Evolutionary conservation across 2,888 invertebrate species (phyloP), one percentile per base, ranked within the genome.

Genomic region (Lithophane semibrunnea): DNA sequence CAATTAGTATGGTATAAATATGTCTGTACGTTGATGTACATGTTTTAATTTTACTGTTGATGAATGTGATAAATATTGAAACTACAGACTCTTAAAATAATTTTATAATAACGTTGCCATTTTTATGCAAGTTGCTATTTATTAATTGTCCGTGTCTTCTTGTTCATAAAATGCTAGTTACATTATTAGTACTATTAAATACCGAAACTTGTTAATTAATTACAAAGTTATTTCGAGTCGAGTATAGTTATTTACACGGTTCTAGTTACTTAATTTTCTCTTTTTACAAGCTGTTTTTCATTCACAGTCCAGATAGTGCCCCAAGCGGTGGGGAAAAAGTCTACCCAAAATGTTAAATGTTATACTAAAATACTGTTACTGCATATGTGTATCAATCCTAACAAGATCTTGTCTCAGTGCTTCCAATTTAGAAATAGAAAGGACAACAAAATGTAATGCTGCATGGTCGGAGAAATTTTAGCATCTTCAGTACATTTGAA

Each of bases 351-450:
- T 9, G 21, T 54, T 21, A 52, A 54, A 18, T 52, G 7, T 18
- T 52, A 52, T 52, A 52, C 18, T 52, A 4, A 21, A 18, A 52
- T 52, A 52, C 12, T 56, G n/a, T n/a, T n/a, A 58, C 18, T 66
- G 7, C 9, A 9, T 37, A 52, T 69, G 44, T 81, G 70, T 63
- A 64, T 12, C 18, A 71, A n/a, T 47, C 63, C 29, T 80, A 63
- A 73, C 29, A 29, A 9, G 16, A 63, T 37, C 44, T 58, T 78
- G 71, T 73, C 70, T 58, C 66, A 73, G 21, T 8, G n/a, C 47
- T 65, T 56, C 10, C 12, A 68, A 10, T 63, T 75, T 54, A 66
- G 52, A 80, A 85, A 81, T 86, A 75, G 73, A 86, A 86, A 86
- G 83, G 81, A 78, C 64, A 74, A 52, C 52, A 47, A 64, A 29